Evolutionary conservation across 2,113 vertebrate species (phyloP).

Genomic region (Clupea harengus): DNA sequence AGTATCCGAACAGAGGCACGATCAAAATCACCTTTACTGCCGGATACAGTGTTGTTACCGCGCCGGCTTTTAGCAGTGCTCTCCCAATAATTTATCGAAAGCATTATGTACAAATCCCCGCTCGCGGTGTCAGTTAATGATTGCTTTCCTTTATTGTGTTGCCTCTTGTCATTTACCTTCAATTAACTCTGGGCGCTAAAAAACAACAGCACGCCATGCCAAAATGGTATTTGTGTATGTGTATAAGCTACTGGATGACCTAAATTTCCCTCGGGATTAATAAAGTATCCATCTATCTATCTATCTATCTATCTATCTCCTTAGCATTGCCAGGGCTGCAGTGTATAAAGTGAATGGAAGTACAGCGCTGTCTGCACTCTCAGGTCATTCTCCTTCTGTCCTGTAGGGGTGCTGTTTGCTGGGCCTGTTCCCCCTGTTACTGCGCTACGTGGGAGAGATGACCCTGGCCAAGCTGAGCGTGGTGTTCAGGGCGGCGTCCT

Average conservation of each 20-base stretch:
- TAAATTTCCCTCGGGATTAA: too few relatives aligned
- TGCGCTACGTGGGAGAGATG: constrained; percentile 50
- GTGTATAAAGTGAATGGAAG: neutral
- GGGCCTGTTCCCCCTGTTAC: constrained; percentile 53
- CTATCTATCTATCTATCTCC: too few relatives aligned
- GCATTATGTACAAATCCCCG: neutral
- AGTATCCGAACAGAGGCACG: neutral
- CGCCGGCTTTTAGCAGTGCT: neutral
- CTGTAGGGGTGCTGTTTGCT: constrained; percentile 52
- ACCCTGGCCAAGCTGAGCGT: constrained; percentile 54
- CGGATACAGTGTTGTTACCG: neutral
- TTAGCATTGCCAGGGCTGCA: neutral
- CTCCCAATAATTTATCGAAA: constrained; percentile 15
- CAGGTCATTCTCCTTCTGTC: neutral
- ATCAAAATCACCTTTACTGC: constrained; percentile 27
- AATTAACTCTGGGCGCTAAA: neutral
- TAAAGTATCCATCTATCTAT: too few relatives aligned
- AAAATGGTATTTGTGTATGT: too few relatives aligned
- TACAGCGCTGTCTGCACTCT: too few relatives aligned
- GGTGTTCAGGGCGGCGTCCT: constrained; percentile 43
- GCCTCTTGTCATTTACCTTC: neutral
- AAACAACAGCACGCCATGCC: neutral
- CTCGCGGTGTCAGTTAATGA: neutral
- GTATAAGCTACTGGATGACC: too few relatives aligned
- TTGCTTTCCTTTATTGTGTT: neutral